A percentile compares a stretch with the other conserved stretches of the same genome.
phyloP scores from a whole-genome alignment of 1,140 invertebrate genomes.

The Brachionus sp. region DNA sequence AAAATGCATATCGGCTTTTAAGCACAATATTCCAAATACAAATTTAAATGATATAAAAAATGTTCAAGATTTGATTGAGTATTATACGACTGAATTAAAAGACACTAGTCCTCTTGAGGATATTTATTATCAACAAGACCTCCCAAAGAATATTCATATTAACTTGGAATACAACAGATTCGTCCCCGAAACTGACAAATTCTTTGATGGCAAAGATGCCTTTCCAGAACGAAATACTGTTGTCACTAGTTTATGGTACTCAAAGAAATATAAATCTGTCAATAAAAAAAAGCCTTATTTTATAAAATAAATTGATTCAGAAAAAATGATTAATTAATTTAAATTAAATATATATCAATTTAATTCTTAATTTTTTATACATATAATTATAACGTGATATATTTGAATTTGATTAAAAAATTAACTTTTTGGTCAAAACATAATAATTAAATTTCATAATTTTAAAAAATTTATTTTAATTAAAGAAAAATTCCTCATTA shows the following conservation, averaged over 20 bases:
- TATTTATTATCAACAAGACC: conserved; percentile 1
- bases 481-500: no score
- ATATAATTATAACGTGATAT: no score
- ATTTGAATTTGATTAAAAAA: no score
- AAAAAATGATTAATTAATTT: background rate
- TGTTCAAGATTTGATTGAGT: background rate
- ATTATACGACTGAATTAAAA: conserved; percentile 3
- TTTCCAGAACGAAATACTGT: conserved; percentile 44
- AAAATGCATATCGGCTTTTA: conserved; percentile 7
- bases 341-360: background rate
- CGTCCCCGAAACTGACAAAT: conserved; percentile 24
- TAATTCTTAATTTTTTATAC: background rate
- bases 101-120: conserved; percentile 38
- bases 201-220: conserved; percentile 39
- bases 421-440: no score
- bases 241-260: conserved; percentile 44
- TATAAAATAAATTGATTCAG: background rate
- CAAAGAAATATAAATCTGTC: conserved; percentile 42
- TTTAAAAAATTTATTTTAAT: no score
- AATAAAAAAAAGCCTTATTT: conserved; percentile 42
- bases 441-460: no score
- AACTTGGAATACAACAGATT: conserved; percentile 42
- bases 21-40: conserved; percentile 34
- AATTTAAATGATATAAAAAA: background rate
- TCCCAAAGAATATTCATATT: conserved; percentile 32